Percentiles rank a stretch among this genome's conserved stretches.
Evolutionary conservation across 1,140 invertebrate species (phyloP).

Genomic region (Papilio polytes): DNA sequence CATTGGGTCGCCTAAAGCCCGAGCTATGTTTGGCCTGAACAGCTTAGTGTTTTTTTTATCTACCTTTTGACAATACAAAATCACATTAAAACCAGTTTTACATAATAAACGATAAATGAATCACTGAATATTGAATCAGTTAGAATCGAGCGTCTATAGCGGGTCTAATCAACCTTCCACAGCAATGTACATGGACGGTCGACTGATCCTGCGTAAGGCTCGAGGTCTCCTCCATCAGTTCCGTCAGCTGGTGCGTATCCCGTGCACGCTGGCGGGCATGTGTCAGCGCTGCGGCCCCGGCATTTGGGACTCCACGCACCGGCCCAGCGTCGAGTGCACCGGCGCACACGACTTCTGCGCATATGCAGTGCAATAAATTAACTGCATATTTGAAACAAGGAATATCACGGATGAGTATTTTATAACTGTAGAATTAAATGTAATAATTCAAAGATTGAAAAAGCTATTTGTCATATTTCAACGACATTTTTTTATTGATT

Average conservation of each 20-base stretch:
- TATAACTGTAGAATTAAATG: too few species aligned
- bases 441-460: background rate
- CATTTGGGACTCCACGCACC: slow-evolving; percentile 96
- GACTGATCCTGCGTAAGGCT: slow-evolving; percentile 95
- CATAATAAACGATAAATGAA: too few species aligned
- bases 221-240: slow-evolving; percentile 96
- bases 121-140: too few species aligned
- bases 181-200: slow-evolving; percentile 98
- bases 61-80: too few species aligned
- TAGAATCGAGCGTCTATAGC: too few species aligned
- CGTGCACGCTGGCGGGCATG: slow-evolving; percentile 94
- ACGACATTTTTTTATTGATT: too few species aligned
- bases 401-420: too few species aligned
- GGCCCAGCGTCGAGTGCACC: slow-evolving; percentile 87
- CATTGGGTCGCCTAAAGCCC: too few species aligned
- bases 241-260: slow-evolving; percentile 91
- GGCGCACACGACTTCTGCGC: slow-evolving; percentile 71
- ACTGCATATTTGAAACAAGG: background rate
- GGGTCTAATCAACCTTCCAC: slow-evolving; percentile 52
- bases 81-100: too few species aligned
- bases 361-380: slow-evolving; percentile 64
- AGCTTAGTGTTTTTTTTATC: too few species aligned
- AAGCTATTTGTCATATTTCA: background rate
- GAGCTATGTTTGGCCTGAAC: too few species aligned
- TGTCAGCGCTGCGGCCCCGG: slow-evolving; percentile 95